Percentiles rank a stretch among this genome's conserved stretches.
phyloP scores from a whole-genome alignment of 2,797 vertebrate genomes.

The Coranthus polyacanthus region DNA sequence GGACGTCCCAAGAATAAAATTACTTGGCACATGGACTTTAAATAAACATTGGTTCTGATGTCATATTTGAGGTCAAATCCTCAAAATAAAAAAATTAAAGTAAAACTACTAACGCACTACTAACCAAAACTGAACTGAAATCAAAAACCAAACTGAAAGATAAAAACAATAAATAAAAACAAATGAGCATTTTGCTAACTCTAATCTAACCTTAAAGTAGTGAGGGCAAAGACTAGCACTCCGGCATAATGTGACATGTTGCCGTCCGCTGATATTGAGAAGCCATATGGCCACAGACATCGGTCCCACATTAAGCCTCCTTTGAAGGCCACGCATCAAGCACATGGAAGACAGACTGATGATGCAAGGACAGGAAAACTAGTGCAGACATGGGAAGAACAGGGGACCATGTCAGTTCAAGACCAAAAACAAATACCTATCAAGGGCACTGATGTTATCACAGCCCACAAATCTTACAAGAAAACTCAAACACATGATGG shows the following conservation, averaged over 20 bases:
- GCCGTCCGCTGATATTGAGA: constrained; percentile 18
- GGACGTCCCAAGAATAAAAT: too few species aligned
- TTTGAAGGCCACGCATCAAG: constrained; percentile 42
- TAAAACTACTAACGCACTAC: too few species aligned
- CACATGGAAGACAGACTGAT: constrained; percentile 26
- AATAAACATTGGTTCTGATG: too few species aligned
- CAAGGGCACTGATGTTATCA: constrained; percentile 44
- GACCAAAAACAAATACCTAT: constrained; percentile 37
- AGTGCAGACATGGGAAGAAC: constrained; percentile 7
- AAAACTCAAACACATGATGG: constrained; percentile 17
- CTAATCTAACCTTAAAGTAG: constrained; percentile 14
- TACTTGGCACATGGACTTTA: too few species aligned
- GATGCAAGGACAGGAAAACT: constrained; percentile 8
- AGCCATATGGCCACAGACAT: constrained; percentile 8
- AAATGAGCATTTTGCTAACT: constrained; percentile 8
- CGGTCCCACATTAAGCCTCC: constrained; percentile 4
- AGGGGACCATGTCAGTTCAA: constrained; percentile 22
- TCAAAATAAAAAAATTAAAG: too few species aligned
- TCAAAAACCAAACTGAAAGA: too few species aligned
- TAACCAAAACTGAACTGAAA: too few species aligned
- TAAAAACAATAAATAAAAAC: too few species aligned
- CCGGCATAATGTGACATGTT: constrained; percentile 28
- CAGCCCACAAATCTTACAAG: constrained; percentile 14
- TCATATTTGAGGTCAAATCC: too few species aligned
- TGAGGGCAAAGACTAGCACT: constrained; percentile 18